Conservation (phyloP, 2,888 invertebrate species). For the Hybos culiciformis region DNA sequence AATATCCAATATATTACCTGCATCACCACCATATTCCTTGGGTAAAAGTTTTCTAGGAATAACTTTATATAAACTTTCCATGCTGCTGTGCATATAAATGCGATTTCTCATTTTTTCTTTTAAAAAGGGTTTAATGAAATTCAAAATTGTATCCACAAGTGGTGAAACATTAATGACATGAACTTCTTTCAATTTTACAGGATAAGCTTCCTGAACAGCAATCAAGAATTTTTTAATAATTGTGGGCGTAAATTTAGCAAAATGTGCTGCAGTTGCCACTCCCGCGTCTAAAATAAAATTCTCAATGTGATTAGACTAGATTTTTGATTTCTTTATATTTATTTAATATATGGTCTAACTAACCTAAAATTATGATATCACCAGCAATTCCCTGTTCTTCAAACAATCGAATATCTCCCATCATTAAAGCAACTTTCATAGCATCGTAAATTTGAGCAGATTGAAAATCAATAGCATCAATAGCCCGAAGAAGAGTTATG, state of each 20-base stretch:
- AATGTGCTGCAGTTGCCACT: slow-evolving; percentile 64
- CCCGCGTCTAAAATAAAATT: slow-evolving; percentile 66
- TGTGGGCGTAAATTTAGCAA: slow-evolving; percentile 70
- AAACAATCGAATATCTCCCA: slow-evolving; percentile 64
- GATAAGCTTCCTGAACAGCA: slow-evolving; percentile 78
- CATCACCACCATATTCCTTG: slow-evolving; percentile 68
- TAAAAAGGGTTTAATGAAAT: slow-evolving; percentile 73
- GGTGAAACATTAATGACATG: slow-evolving; percentile 76
- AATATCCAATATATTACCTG: slow-evolving; percentile 55
- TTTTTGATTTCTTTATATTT: no score
- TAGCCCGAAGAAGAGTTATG: slow-evolving; percentile 58
- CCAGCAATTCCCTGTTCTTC: slow-evolving; percentile 75
- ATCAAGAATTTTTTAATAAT: slow-evolving; percentile 74
- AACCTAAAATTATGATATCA: no score
- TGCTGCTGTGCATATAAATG: slow-evolving; percentile 62
- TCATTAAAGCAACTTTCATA: slow-evolving; percentile 72
- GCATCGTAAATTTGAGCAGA: slow-evolving; percentile 60
- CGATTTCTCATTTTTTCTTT: slow-evolving; percentile 77
- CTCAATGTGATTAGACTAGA: no score
- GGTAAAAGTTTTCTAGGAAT: slow-evolving; percentile 70
- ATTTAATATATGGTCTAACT: no score
- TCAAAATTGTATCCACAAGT: slow-evolving; percentile 69
- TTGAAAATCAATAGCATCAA: slow-evolving; percentile 49
- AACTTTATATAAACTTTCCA: slow-evolving; percentile 61
- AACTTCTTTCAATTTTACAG: slow-evolving; percentile 74